Evolutionary conservation across 1,140 invertebrate genomes (phyloP), one percentile per base, ranked within the genome.

Genomic region (Dendrolimus kikuchii): DNA sequence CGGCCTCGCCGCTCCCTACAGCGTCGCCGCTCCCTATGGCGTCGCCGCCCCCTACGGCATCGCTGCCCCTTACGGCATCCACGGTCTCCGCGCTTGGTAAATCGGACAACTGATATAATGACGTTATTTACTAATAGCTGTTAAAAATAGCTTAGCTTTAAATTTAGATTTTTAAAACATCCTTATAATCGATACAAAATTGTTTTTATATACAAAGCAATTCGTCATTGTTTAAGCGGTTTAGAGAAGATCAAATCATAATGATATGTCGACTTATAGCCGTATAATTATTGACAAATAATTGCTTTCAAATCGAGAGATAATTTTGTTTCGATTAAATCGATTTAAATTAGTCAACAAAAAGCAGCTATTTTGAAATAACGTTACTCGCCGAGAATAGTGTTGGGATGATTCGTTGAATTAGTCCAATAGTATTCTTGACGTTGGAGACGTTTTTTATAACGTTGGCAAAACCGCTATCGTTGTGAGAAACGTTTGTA

Each of bases 11-110:
- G 64, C 71, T 38, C 69, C 77, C 49, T 57, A 72, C 54, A 72
- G 74, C 49, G 53, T 62, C 53, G 69, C 71, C 55, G 64, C 57
- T n/a, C 57, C 58, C 47, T 52, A 52, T 57, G 60, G 51, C 46
- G 56, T 62, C 40, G 60, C 58, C 51, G 64, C 59, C n/a, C 60
- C 60, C 23, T 66, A 66, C 55, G 68, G 68, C 46, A 55, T 63
- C 60, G 57, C 55, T 37, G 54, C 68, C 40, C 53, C 70, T 51
- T 56, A 66, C 51, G 75, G 72, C 6, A 49, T 74, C 59, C 68
- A 60, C 68, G 62, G 68, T 58, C 57, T 71, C 69, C 74, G 66
- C 81, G 67, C 68, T 60, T 75, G 79, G 68, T 88, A 88, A 74
- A 82, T 69, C 52, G 84, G 74, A 42, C 5, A 8, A 8, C 46